phyloP scores from a whole-genome alignment of 2,113 vertebrate species.

The Oncorhynchus kisutch region DNA sequence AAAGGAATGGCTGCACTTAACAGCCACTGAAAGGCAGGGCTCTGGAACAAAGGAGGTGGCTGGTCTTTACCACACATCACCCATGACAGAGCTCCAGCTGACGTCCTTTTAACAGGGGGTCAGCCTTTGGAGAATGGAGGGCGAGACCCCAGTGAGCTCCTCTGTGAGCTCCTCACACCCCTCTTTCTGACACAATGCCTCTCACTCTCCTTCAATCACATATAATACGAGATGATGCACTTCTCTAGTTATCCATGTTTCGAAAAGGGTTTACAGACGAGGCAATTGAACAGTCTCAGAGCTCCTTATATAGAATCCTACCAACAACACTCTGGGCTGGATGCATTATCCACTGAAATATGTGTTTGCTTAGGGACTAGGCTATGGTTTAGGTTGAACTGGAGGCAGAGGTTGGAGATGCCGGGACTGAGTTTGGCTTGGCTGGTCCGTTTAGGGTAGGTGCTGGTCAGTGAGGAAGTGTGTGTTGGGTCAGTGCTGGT shows the following conservation, averaged over 20 bases:
- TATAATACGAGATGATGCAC: slow-evolving; percentile 22
- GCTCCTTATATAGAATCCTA: background rate
- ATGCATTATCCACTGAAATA: background rate
- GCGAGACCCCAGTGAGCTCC: slow-evolving; percentile 64
- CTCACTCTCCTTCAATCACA: slow-evolving; percentile 18
- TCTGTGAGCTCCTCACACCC: slow-evolving; percentile 59
- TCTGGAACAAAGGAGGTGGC: slow-evolving; percentile 70
- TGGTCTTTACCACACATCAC: slow-evolving; percentile 61
- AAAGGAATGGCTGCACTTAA: slow-evolving; percentile 64
- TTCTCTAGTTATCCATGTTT: background rate
- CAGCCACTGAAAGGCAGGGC: slow-evolving; percentile 55
- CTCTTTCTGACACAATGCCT: slow-evolving; percentile 26
- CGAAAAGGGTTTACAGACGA: background rate
- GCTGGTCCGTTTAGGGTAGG: background rate
- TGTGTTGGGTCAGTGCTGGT: slow-evolving; percentile 15
- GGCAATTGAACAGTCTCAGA: background rate
- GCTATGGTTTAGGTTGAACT: background rate
- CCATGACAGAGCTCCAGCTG: slow-evolving; percentile 74
- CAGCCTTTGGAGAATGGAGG: slow-evolving; percentile 69
- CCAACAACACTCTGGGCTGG: background rate
- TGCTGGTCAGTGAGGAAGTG: background rate
- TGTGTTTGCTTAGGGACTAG: background rate
- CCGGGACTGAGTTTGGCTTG: background rate
- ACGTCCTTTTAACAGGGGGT: slow-evolving; percentile 77
- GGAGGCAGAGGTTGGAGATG: too few species aligned